These are phyloP conservation scores for Rhabdomys dilectus DNA, from an alignment of 2,113 vertebrate genomes.

Conservation along the genomic window DNA sequence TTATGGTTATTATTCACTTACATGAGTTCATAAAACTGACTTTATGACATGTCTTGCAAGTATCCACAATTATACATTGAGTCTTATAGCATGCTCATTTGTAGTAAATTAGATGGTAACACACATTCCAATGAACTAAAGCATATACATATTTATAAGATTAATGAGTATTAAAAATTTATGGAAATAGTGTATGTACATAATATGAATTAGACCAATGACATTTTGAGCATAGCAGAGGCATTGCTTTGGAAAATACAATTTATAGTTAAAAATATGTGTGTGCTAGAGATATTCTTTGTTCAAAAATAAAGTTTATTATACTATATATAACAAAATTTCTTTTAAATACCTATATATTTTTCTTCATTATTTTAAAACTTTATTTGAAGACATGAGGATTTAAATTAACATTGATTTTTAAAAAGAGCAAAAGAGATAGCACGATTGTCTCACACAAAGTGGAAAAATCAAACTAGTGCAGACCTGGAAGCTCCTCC, in stretches of 20 bases:
- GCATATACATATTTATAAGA: not conserved
- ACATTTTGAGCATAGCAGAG: not conserved
- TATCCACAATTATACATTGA: not conserved
- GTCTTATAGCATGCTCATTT: not conserved
- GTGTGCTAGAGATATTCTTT: not conserved
- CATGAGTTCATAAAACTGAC: not conserved
- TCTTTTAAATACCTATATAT: not conserved
- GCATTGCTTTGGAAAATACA: not conserved
- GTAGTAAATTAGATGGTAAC: not conserved
- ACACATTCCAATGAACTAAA: not conserved
- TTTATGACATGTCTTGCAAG: not conserved
- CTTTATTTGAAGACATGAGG: not conserved
- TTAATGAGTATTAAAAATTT: not conserved
- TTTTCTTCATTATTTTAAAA: not conserved
- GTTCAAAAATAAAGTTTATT: not conserved
- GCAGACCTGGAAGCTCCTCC: not conserved
- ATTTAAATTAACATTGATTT: not conserved
- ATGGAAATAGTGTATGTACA: not conserved
- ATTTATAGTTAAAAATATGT: not conserved
- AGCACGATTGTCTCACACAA: not conserved
- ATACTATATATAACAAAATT: not conserved
- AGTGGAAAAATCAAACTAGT: not conserved
- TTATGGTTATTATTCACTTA: not conserved
- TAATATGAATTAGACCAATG: not conserved
- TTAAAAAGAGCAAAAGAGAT: not conserved